These are phyloP conservation scores for Bathybates hornii DNA, from an alignment of 2,113 vertebrate genomes.

Conservation along the genomic window DNA sequence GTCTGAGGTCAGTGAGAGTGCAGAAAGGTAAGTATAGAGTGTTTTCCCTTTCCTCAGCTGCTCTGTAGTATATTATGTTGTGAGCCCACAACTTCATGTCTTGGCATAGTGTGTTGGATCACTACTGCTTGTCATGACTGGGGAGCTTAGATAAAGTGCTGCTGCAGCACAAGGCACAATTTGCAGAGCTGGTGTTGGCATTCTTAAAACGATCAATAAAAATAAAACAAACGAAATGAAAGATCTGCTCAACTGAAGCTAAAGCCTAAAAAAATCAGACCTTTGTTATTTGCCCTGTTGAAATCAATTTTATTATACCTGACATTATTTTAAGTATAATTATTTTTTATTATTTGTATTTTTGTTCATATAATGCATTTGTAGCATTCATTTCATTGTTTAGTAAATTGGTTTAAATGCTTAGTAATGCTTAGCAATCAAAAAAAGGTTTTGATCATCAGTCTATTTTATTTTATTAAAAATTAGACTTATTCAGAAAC, in stretches of 20 bases:
- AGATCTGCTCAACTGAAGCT: background rate
- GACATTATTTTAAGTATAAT: background rate
- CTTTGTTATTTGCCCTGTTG: fast-evolving
- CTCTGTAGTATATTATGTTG: background rate
- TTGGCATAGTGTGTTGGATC: background rate
- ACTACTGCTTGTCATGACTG: background rate
- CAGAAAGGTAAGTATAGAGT: background rate
- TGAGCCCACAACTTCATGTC: background rate
- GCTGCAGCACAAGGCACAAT: background rate
- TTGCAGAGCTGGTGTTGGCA: background rate
- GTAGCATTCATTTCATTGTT: background rate
- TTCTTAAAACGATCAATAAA: background rate
- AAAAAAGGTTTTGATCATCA: background rate
- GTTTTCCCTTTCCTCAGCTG: background rate
- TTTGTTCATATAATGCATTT: background rate
- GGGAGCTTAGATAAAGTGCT: background rate
- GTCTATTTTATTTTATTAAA: background rate
- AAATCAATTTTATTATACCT: background rate
- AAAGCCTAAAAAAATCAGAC: background rate
- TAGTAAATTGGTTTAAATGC: background rate
- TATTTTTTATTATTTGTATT: background rate
- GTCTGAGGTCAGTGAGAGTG: background rate
- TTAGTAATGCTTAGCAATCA: background rate
- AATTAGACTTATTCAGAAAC: background rate
- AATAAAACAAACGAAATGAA: background rate